phyloP scores from a whole-genome alignment of 1,140 invertebrate species.

The Alviniconcha marisindica region DNA sequence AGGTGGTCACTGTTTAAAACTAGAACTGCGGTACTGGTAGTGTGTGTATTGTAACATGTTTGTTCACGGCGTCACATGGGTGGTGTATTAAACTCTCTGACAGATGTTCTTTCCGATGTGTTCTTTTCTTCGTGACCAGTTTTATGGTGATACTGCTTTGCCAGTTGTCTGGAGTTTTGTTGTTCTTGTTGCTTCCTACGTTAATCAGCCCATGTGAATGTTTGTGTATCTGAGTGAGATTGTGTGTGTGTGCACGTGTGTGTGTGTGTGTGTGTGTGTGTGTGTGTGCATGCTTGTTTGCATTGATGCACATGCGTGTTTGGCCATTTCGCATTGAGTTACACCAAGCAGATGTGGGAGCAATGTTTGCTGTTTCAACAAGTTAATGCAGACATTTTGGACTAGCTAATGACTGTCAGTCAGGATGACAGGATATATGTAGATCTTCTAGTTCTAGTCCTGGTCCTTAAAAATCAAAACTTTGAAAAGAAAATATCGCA shows the following conservation, averaged over 20 bases:
- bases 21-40: background rate
- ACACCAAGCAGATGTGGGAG: background rate
- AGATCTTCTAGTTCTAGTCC: too few relatives aligned
- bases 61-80: background rate
- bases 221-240: background rate
- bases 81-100: background rate
- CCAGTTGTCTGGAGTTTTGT: background rate
- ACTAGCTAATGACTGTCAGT: too few relatives aligned
- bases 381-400: too few relatives aligned
- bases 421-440: too few relatives aligned
- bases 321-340: background rate
- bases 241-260: constrained; percentile 4
- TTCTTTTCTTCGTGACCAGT: background rate
- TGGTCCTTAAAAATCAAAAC: too few relatives aligned
- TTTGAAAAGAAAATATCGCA: too few relatives aligned
- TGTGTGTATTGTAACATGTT: background rate
- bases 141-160: too few relatives aligned
- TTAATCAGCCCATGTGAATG: background rate
- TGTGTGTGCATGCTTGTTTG: background rate
- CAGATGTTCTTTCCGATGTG: background rate
- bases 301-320: background rate
- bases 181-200: background rate
- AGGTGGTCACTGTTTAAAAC: too few relatives aligned
- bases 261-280: constrained; percentile 21
- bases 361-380: too few relatives aligned